Base-by-base conservation (phyloP, 2,888 invertebrate genomes). In the Lacanobia wlatinum region DNA sequence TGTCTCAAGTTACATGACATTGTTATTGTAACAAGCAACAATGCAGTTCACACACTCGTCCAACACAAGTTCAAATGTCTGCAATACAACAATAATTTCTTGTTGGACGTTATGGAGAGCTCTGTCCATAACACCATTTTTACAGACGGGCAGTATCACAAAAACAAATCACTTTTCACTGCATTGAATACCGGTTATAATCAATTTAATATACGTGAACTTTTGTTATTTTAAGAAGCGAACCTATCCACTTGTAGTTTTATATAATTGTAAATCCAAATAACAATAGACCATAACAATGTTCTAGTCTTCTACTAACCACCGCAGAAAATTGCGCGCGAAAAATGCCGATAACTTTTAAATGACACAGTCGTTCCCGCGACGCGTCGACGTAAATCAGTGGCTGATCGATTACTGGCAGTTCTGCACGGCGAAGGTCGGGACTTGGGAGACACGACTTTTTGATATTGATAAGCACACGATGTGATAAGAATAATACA, bases 381-480 rank as follows among this genome's bases (percentile, higher is more conserved):
- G 62, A 63, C 77, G 76, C 88, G 86, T 83, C 84, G n/a, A 64
- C 53, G 53, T 78, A 69, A 84, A 87, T 80, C 84, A 84, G 83
- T 73, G 77, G 60, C 59, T 77, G 72, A 85, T 84, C 58, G 79
- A 65, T 65, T 63, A 87, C 86, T 87, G 84, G 16, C 58, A 69
- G 40, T 65, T 76, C 60, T 72, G 61, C 43, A 72, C 63, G 65
- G 67, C 63, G 80, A 83, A 82, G 85, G 82, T 80, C 73, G 56
- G 28, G 52, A 43, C 62, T 73, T 34, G 10, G 10, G 18, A 23
- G 43, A 73, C 34, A 82, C 65, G 52, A n/a, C 67, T 62, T 62
- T 80, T 66, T 59, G 21, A 66, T 71, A 61, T 34, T 55, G 69
- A 74, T 76, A 82, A 64, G 59, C 43, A 50, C 21, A 6, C 18